Conservation (phyloP, 2,888 invertebrate species). For the Danaus chrysippus region DNA sequence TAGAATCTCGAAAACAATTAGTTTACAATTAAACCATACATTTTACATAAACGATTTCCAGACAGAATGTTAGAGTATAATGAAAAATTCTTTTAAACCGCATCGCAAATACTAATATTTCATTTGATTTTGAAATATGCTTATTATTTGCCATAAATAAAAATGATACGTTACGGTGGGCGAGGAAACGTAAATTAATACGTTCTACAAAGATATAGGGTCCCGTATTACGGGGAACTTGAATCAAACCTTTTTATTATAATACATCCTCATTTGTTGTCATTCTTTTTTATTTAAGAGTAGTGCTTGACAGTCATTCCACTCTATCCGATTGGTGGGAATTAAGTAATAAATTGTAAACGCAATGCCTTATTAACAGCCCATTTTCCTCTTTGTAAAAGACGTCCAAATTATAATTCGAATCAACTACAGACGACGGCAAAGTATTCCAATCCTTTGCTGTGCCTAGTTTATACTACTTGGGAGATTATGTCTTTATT, state of each 20-base stretch:
- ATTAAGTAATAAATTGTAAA: no score
- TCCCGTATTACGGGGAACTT: not conserved
- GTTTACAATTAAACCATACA: not conserved
- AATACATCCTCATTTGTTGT: not conserved
- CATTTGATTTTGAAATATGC: constrained; percentile 44
- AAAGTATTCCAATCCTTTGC: no score
- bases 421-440: no score
- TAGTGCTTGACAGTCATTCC: no score
- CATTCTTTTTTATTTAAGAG: not conserved
- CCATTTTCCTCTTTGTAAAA: no score
- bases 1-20: not conserved
- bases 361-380: no score
- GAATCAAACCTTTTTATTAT: not conserved
- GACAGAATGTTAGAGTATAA: constrained; percentile 23
- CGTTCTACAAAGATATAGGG: not conserved
- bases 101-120: constrained; percentile 40
- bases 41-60: constrained; percentile 9
- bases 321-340: no score
- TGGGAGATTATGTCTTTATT: no score
- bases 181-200: constrained; percentile 7
- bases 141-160: constrained; percentile 45
- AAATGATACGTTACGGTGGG: constrained; percentile 20
- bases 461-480: no score
- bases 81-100: constrained; percentile 48
- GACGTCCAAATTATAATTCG: no score